These are phyloP conservation scores for Itoplectis maculator DNA, from an alignment of 2,888 invertebrate genomes.

Conservation along the genomic window DNA sequence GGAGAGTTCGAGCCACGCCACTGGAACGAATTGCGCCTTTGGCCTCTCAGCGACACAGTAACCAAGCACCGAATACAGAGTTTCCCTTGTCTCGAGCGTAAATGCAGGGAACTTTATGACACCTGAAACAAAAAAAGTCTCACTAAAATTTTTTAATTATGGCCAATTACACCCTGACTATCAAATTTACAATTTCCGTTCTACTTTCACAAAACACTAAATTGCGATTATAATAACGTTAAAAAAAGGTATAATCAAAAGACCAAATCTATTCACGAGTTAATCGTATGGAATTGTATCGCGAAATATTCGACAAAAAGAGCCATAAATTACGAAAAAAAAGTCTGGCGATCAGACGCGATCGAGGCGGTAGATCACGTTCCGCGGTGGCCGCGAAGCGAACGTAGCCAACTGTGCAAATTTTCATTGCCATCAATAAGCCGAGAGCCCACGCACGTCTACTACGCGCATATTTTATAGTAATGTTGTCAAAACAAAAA, in stretches of 20 bases:
- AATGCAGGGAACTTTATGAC: neutral
- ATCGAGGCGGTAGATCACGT: constrained; percentile 19
- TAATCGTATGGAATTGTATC: constrained; percentile 22
- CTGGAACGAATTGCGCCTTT: constrained; percentile 57
- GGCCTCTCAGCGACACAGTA: constrained; percentile 12
- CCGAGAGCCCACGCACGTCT: constrained; percentile 3
- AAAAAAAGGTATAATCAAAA: neutral
- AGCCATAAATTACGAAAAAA: constrained; percentile 47
- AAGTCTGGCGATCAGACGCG: constrained; percentile 32
- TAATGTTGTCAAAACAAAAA: constrained; percentile 48
- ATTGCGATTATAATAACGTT: neutral
- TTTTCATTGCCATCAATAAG: constrained; percentile 30
- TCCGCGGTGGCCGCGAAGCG: constrained; percentile 32
- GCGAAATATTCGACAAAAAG: constrained; percentile 14
- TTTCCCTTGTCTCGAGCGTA: constrained; percentile 1
- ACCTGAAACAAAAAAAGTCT: constrained; percentile 7
- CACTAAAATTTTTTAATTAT: neutral
- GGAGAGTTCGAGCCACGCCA: constrained; percentile 43
- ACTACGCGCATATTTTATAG: constrained; percentile 18
- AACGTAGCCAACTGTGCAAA: constrained; percentile 50
- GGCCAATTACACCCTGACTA: neutral
- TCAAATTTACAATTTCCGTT: neutral
- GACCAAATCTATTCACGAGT: constrained; percentile 2
- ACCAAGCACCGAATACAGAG: constrained; percentile 20
- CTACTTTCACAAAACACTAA: neutral